Evolutionary conservation across 2,797 vertebrate species (phyloP).

Genomic region (Rhadinocentrus ornatus): DNA sequence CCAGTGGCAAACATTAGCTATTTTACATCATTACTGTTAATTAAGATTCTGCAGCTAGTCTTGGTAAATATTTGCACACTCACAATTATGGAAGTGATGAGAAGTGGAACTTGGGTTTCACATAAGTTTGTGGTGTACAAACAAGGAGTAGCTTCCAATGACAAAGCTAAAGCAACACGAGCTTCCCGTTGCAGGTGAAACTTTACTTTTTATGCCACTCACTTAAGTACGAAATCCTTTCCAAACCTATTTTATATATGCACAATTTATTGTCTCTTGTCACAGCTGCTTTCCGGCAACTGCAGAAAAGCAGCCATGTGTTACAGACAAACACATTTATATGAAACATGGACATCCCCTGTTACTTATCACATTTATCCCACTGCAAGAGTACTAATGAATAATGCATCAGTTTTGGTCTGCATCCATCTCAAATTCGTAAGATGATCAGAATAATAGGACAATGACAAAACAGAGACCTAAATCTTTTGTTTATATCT

Average conservation of each 20-base stretch:
- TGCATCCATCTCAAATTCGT: conserved; percentile 43
- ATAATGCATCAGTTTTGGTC: conserved; percentile 41
- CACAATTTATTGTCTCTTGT: neutral
- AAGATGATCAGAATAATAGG: conserved; percentile 41
- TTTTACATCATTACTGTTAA: neutral
- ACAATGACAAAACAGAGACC: conserved; percentile 2
- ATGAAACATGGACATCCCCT: conserved; percentile 12
- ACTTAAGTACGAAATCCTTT: neutral
- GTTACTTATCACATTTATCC: neutral
- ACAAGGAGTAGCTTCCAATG: neutral
- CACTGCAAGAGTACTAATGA: conserved; percentile 18
- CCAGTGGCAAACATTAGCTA: neutral
- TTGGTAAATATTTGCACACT: neutral
- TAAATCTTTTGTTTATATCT: neutral
- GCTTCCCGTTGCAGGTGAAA: neutral
- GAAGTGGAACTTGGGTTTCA: neutral
- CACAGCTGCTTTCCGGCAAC: neutral
- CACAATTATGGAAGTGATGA: neutral
- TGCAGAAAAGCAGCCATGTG: neutral
- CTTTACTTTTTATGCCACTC: too few relatives aligned
- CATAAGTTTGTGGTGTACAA: neutral
- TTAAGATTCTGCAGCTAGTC: neutral
- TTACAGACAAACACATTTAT: neutral
- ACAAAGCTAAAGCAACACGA: neutral
- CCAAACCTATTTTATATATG: neutral